phyloP scores from a whole-genome alignment of 2,113 vertebrate genomes.

The Ia io region DNA sequence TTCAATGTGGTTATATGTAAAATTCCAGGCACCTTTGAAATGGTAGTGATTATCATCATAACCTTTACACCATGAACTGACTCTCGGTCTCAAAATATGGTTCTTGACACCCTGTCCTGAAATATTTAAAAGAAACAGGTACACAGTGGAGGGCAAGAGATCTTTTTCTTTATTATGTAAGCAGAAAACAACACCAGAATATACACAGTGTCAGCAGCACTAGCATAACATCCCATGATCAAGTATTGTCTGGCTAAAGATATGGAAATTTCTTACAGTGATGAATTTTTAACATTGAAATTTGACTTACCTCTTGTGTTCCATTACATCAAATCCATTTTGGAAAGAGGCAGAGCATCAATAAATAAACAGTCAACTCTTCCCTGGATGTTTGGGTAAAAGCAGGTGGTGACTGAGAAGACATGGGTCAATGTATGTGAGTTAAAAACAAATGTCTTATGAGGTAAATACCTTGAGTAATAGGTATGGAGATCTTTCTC shows the following conservation, averaged over 20 bases:
- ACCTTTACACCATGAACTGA: neutral
- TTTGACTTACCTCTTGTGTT: conserved; percentile 58
- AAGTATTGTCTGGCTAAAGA: conserved; percentile 24
- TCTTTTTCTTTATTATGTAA: neutral
- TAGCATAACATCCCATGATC: neutral
- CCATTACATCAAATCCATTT: conserved; percentile 51
- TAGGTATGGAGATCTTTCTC: neutral
- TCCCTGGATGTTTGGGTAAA: conserved; percentile 27
- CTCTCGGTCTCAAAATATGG: conserved; percentile 28
- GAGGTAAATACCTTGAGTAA: neutral
- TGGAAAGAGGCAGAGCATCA: conserved; percentile 61
- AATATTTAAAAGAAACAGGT: conserved; percentile 54
- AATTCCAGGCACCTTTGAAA: neutral
- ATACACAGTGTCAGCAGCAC: neutral
- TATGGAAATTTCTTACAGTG: conserved; percentile 49
- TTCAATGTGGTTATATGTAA: neutral
- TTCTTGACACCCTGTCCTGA: neutral
- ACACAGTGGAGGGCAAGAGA: neutral
- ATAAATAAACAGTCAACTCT: conserved; percentile 62
- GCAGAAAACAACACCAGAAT: conserved; percentile 2
- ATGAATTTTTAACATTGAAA: conserved; percentile 72
- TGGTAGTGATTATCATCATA: neutral
- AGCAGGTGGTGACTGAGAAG: conserved; percentile 52
- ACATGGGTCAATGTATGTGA: neutral
- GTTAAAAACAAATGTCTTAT: conserved; percentile 27